Base-by-base conservation (phyloP, 1,140 invertebrate genomes). In the Drosophila lowei region DNA sequence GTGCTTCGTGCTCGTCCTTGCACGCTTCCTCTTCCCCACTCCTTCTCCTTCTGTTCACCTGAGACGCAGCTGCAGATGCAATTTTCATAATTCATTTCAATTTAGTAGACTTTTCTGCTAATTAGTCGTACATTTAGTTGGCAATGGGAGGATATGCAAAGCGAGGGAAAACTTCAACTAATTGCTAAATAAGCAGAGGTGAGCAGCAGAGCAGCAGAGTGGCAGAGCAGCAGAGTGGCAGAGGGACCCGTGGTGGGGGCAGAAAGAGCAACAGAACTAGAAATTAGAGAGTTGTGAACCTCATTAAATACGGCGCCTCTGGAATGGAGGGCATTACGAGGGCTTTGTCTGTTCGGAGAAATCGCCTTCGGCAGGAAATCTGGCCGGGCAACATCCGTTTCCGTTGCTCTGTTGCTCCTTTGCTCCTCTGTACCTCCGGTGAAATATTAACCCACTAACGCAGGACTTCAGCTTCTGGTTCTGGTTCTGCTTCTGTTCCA, bases 381-480 rank as follows among this genome's bases (percentile, higher is more conserved):
- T 78, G 64, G 61, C 34, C 57, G 34, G 73, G 72, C 66, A 68
- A 72, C 70, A 72, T 73, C 70, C 77, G 56, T 62, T 79, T 74
- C 64, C 75, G 70, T 50, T 78, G 48, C 65, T 7, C 18, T 16
- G 2, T 6, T 4, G 46, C 18, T 62, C 57, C 42, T 59, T 9
- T 60, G 16, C 30, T 38, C n/a, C 13, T 34, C 21, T 11, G 13
- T 11, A 18, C 43, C 15, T 8, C 13, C 49, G 49, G 58, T 83
- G 60, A 81, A 81, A 88, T 78, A 86, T 86, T 86, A 86, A 81
- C 81, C 83, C 81, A 86, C 77, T 74, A 81, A 88, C 75, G 75
- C 64, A 59, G 48, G 25, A 50, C 28, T 49, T 4, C 5, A 5
- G 23, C 23, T 25, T 25, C 21, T 21, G 21, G 11, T n/a, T 23